Conservation (phyloP, 2,113 vertebrate species). For the Gallinago media region DNA sequence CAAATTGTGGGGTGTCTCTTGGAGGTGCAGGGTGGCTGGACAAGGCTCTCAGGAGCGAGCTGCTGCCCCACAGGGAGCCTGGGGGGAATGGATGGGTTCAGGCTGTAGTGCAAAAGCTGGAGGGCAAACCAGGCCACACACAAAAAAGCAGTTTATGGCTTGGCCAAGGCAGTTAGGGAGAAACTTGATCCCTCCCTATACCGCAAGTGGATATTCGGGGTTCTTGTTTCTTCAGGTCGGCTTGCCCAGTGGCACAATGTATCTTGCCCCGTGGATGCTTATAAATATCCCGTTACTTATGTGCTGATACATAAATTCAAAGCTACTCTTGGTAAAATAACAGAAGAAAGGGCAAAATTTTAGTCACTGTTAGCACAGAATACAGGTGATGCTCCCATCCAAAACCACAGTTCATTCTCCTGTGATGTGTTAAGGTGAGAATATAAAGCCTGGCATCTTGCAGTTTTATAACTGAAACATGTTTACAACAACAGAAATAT, state of each 20-base stretch:
- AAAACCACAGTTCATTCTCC: not conserved
- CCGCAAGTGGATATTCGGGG: not conserved
- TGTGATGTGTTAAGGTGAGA: not conserved
- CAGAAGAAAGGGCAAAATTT: not conserved
- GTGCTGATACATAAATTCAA: not conserved
- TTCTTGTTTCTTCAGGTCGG: not conserved
- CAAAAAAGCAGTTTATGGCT: not conserved
- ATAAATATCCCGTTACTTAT: not conserved
- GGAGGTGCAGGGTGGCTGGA: not conserved
- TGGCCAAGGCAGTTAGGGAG: not conserved
- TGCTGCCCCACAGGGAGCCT: not conserved
- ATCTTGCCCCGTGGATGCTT: not conserved
- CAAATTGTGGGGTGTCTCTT: not conserved
- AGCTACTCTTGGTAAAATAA: not conserved
- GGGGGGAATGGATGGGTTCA: not conserved
- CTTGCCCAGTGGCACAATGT: fast-evolving
- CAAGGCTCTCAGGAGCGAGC: not conserved
- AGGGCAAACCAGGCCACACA: not conserved
- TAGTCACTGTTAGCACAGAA: not conserved
- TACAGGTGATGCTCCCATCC: not conserved
- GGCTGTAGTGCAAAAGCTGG: not conserved
- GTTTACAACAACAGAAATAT: not conserved
- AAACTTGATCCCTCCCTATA: not conserved
- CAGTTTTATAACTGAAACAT: not conserved
- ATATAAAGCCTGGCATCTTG: not conserved